phyloP scores from a whole-genome alignment of 2,797 vertebrate species.

The Danio albolineatus region DNA sequence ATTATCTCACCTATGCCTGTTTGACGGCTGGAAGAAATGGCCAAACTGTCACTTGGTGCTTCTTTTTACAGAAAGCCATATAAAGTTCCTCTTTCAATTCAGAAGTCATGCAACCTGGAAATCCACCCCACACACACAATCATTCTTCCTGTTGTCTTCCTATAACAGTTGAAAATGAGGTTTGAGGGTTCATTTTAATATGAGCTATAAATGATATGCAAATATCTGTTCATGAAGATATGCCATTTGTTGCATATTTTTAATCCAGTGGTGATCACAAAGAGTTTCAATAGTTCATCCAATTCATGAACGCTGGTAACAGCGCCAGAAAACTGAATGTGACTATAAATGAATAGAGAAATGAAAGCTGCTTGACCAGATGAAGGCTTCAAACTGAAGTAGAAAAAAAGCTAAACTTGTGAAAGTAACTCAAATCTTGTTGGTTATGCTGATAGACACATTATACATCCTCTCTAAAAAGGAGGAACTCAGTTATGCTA shows the following conservation, averaged over 20 bases:
- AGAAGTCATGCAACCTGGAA: constrained; percentile 33
- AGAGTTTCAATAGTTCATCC: not conserved
- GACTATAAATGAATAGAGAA: not conserved
- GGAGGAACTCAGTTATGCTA: constrained; percentile 28
- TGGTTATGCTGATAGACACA: not conserved
- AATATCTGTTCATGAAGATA: not conserved
- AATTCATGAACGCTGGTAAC: not conserved
- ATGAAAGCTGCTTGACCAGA: not conserved
- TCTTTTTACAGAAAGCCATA: constrained; percentile 9
- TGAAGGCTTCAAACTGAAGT: not conserved
- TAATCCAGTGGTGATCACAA: not conserved
- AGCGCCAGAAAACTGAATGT: not conserved
- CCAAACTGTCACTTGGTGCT: constrained; percentile 4
- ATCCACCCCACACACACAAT: constrained; percentile 17
- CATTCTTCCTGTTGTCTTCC: constrained; percentile 35
- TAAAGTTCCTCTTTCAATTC: constrained; percentile 41
- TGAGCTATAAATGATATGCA: not conserved
- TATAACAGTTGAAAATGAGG: not conserved
- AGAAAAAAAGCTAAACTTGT: not conserved
- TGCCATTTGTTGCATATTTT: not conserved
- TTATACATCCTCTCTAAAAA: constrained; percentile 17
- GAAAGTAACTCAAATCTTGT: not conserved
- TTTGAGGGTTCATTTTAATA: not conserved
- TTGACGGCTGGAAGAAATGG: not conserved
- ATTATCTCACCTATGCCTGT: not conserved